Evolutionary conservation across 2,113 vertebrate genomes (phyloP).

Genomic region (Micronycteris hirsuta): DNA sequence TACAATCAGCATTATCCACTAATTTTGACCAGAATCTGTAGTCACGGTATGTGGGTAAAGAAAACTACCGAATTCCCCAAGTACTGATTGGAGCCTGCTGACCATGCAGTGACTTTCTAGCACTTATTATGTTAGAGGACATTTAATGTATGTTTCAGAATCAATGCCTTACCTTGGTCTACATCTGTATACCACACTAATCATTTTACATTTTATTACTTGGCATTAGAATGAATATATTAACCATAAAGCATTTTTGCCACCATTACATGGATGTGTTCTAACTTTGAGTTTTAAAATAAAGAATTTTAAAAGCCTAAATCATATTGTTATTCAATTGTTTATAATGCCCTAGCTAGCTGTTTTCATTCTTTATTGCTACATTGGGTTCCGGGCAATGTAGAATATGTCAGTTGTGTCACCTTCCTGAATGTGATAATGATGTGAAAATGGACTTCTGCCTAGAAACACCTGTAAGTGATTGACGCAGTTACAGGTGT

Average conservation of each 20-base stretch:
- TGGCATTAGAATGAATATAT: not conserved
- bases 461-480: not conserved
- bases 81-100: not conserved
- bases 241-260: not conserved
- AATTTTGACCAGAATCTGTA: not conserved
- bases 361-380: not conserved
- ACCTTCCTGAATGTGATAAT: slow-evolving; percentile 14
- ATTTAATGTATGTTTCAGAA: not conserved
- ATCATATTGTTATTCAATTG: not conserved
- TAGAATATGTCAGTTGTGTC: not conserved
- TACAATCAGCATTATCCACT: not conserved
- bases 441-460: not conserved
- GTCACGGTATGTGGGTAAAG: not conserved
- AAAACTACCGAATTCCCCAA: not conserved
- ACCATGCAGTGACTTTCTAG: not conserved
- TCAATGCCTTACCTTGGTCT: not conserved
- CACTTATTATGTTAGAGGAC: not conserved
- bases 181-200: not conserved
- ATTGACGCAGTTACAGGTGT: not conserved
- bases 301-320: not conserved
- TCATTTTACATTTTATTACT: not conserved
- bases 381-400: not conserved
- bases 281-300: not conserved
- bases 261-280: not conserved
- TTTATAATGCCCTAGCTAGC: not conserved